A percentile compares a stretch with the other conserved stretches of the same genome.
Conservation (phyloP, 53 echinoderm and acorn worm species). For the Antedon mediterranea region DNA sequence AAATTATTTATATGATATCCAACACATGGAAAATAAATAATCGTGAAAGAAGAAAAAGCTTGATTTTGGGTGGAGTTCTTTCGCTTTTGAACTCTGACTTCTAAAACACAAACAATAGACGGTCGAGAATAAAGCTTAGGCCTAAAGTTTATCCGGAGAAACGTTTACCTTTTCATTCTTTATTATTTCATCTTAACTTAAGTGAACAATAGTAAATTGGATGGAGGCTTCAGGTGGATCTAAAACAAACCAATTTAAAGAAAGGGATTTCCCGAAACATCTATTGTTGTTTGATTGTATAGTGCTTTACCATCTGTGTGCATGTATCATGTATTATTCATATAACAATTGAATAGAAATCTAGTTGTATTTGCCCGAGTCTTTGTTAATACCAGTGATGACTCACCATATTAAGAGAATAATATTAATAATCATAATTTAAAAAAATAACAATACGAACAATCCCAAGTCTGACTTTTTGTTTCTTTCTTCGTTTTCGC, state of each 20-base stretch:
- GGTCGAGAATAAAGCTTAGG: too few species aligned
- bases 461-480: background rate
- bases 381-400: background rate
- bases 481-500: background rate
- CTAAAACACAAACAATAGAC: too few species aligned
- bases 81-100: too few species aligned
- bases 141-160: too few species aligned
- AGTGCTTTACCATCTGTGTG: background rate
- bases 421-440: background rate
- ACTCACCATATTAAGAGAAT: background rate
- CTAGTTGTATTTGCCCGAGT: background rate
- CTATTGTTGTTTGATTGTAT: background rate
- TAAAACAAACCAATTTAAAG: background rate
- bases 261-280: background rate
- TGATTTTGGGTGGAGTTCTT: too few species aligned
- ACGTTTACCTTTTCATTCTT: too few species aligned
- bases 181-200: background rate
- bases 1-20: too few species aligned
- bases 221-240: background rate
- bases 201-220: background rate
- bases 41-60: too few species aligned
- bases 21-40: too few species aligned
- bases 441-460: background rate
- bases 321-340: background rate
- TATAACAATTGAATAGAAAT: background rate